Conservation (phyloP, 2,113 vertebrate species). For the Cairina moschata region DNA sequence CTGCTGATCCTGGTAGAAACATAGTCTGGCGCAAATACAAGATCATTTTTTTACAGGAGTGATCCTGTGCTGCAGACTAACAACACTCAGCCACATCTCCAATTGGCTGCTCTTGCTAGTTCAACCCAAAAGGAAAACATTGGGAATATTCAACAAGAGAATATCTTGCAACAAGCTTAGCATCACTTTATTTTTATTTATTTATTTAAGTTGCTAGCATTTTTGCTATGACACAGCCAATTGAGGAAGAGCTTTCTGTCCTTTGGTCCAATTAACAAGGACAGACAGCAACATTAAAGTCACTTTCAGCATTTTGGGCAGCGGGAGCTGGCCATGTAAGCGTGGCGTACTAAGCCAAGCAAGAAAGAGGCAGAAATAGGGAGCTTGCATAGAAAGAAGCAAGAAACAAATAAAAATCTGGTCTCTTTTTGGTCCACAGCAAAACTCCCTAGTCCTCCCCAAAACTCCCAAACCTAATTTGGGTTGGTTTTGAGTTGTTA, state of each 20-base stretch:
- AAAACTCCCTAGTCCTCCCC: no score
- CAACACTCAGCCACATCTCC: neutral
- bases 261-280: neutral
- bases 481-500: neutral
- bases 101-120: neutral
- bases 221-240: neutral
- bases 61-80: neutral
- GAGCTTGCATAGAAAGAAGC: no score
- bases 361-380: neutral
- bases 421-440: no score
- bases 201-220: neutral
- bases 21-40: neutral
- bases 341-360: neutral
- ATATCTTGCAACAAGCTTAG: neutral
- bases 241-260: neutral
- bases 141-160: neutral
- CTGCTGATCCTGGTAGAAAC: neutral
- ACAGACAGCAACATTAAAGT: neutral
- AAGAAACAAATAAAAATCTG: no score
- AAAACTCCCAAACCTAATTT: neutral
- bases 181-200: accelerated
- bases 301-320: neutral
- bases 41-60: neutral
- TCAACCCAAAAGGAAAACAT: neutral
- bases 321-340: neutral